Evolutionary conservation across 2,888 invertebrate genomes (phyloP).

Genomic region (Hypercompe scribonia): DNA sequence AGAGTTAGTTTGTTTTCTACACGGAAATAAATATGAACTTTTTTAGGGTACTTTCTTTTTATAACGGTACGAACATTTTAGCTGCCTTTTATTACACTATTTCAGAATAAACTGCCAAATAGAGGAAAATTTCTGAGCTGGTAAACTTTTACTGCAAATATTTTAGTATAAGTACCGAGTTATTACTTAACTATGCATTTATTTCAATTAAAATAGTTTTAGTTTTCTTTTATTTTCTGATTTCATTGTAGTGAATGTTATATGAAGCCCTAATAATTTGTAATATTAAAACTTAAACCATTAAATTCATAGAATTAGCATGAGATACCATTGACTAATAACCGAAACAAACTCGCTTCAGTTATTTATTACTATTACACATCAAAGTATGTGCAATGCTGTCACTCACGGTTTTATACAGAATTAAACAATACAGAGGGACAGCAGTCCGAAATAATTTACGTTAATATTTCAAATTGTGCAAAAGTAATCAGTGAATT

Average conservation of each 20-base stretch:
- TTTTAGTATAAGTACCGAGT: conserved; percentile 49
- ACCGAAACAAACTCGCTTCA: conserved; percentile 33
- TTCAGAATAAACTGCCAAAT: conserved; percentile 55
- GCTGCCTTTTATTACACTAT: conserved; percentile 62
- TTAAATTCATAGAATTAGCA: conserved; percentile 44
- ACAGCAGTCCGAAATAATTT: conserved; percentile 61
- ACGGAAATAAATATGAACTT: conserved; percentile 79
- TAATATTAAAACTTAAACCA: conserved; percentile 17
- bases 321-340: conserved; percentile 47
- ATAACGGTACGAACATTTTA: conserved; percentile 67
- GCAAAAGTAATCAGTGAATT: conserved; percentile 65
- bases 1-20: conserved; percentile 81
- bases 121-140: conserved; percentile 54
- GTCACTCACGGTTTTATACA: conserved; percentile 44
- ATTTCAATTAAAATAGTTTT: conserved; percentile 37
- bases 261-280: conserved; percentile 2
- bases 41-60: conserved; percentile 69
- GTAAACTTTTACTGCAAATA: conserved; percentile 55
- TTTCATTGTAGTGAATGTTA: background rate
- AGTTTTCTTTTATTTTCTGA: conserved; percentile 39
- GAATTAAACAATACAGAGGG: conserved; percentile 48
- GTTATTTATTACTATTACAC: no score
- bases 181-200: conserved; percentile 46
- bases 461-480: conserved; percentile 69
- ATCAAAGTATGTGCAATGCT: conserved; percentile 45